A percentile compares a stretch with the other conserved stretches of the same genome.
These are phyloP conservation scores for Gallinago media DNA, from an alignment of 2,113 vertebrate species.

Conservation along the genomic window DNA sequence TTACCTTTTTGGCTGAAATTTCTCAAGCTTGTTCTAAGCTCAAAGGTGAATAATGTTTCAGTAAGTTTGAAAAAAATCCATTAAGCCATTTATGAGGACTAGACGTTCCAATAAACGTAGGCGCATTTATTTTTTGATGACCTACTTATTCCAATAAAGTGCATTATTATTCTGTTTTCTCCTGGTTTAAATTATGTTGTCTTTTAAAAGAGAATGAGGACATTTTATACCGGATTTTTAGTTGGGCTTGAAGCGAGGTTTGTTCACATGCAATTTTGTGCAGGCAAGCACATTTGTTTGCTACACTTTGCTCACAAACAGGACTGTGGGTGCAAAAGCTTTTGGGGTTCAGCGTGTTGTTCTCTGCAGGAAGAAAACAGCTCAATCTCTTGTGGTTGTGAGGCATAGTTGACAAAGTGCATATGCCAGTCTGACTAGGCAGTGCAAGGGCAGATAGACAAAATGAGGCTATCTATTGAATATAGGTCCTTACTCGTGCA, in stretches of 20 bases:
- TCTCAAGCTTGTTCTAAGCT: conserved; percentile 68
- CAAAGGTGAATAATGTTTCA: conserved; percentile 73
- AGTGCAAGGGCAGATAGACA: background rate
- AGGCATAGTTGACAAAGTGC: background rate
- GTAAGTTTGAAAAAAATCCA: conserved; percentile 72
- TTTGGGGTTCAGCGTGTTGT: background rate
- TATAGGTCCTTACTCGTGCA: background rate
- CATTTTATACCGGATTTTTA: conserved; percentile 39
- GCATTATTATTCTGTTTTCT: conserved; percentile 68
- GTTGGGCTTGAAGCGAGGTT: background rate
- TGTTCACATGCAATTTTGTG: background rate
- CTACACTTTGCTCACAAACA: background rate
- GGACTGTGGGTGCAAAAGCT: background rate
- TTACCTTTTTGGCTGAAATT: conserved; percentile 75
- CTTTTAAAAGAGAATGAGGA: conserved; percentile 49
- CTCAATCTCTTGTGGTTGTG: background rate
- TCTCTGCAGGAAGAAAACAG: background rate
- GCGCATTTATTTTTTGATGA: conserved; percentile 70
- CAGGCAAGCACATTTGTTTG: background rate
- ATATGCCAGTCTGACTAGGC: background rate
- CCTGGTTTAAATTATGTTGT: conserved; percentile 56
- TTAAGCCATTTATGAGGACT: conserved; percentile 71
- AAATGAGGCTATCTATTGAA: background rate
- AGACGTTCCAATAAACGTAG: conserved; percentile 65
- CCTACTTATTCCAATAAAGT: conserved; percentile 72